Percentiles rank a stretch among this genome's conserved stretches.
Evolutionary conservation across 2,888 invertebrate species (phyloP).

Genomic region (Slavum lentiscoides): DNA sequence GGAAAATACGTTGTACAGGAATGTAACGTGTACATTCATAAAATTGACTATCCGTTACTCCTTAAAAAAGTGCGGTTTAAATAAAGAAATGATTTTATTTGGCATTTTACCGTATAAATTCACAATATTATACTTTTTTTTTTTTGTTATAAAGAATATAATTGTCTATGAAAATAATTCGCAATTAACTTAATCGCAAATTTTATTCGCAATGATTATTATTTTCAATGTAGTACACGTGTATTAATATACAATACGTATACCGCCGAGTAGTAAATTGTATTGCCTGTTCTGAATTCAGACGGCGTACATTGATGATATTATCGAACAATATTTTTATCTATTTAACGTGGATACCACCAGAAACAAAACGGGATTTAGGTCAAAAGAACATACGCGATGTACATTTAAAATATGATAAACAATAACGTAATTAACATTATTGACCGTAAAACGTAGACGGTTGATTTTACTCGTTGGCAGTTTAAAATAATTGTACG

Average conservation of each 20-base stretch:
- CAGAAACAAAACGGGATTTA: slow-evolving; percentile 10
- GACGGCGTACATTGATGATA: neutral
- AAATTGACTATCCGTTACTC: too few species aligned
- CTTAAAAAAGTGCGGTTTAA: too few species aligned
- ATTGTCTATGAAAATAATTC: neutral
- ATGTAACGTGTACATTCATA: too few species aligned
- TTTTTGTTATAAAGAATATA: neutral
- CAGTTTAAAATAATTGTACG: neutral
- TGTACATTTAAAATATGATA: neutral
- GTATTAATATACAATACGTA: too few species aligned
- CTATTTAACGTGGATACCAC: neutral
- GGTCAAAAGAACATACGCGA: neutral
- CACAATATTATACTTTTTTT: too few species aligned
- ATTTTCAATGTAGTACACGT: neutral
- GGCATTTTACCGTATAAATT: too few species aligned
- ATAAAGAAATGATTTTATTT: too few species aligned
- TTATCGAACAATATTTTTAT: too few species aligned
- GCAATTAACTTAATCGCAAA: neutral
- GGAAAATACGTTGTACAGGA: too few species aligned
- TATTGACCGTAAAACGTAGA: neutral
- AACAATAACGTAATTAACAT: neutral
- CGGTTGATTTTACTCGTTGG: neutral
- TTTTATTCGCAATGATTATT: neutral
- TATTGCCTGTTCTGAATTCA: slow-evolving; percentile 15
- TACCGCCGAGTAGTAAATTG: neutral